Evolutionary conservation across 1,140 invertebrate species (phyloP).

Genomic region (Acromyrmex charruanus): DNA sequence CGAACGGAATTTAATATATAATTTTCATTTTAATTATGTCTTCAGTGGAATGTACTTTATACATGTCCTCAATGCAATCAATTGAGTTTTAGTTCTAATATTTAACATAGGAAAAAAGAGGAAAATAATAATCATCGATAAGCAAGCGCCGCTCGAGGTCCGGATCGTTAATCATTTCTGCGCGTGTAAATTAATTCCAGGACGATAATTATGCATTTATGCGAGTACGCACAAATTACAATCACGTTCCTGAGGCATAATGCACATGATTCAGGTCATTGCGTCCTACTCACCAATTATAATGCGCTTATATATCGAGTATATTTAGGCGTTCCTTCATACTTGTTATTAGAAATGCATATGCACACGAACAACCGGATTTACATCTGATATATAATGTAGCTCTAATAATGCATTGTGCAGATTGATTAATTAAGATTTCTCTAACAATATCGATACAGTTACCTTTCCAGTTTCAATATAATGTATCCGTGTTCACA

Average conservation of each 20-base stretch:
- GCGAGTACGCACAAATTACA: constrained; percentile 83
- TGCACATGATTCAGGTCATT: constrained; percentile 82
- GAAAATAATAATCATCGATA: constrained; percentile 65
- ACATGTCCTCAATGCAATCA: neutral
- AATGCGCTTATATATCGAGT: constrained; percentile 73
- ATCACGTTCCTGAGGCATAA: constrained; percentile 81
- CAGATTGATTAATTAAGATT: constrained; percentile 55
- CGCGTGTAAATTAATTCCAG: constrained; percentile 82
- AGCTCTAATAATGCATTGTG: constrained; percentile 34
- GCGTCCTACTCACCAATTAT: constrained; percentile 78
- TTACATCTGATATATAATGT: constrained; percentile 56
- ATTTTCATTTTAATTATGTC: constrained; percentile 34
- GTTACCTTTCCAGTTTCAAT: neutral
- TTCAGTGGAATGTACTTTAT: neutral
- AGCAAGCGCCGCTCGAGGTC: constrained; percentile 43
- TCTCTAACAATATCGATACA: constrained; percentile 14
- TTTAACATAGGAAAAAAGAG: constrained; percentile 47
- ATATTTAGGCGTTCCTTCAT: constrained; percentile 63
- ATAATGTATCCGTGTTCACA: neutral
- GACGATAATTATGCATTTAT: constrained; percentile 84
- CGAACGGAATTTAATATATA: neutral
- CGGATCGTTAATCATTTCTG: constrained; percentile 80
- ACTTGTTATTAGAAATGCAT: constrained; percentile 61
- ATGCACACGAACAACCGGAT: constrained; percentile 31
- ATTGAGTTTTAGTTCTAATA: constrained; percentile 19